Conservation (phyloP, 2,797 vertebrate species). For the Lophius americanus region DNA sequence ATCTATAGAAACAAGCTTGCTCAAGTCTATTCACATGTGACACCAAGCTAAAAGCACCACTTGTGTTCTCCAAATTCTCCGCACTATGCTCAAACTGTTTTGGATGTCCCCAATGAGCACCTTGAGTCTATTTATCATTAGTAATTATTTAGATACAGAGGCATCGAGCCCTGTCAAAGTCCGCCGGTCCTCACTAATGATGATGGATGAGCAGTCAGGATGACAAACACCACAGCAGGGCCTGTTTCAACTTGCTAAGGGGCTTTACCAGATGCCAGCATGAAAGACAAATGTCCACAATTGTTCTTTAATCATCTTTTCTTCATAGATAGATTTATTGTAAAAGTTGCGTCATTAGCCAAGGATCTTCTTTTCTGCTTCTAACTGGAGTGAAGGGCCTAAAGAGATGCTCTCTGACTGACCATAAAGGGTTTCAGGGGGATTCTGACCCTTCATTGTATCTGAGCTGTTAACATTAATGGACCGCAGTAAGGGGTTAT, state of each 20-base stretch:
- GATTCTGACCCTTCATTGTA: background rate
- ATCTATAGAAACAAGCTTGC: slow-evolving; percentile 13
- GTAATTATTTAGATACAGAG: slow-evolving; percentile 70
- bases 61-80: slow-evolving; percentile 8
- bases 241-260: slow-evolving; percentile 72
- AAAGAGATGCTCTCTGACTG: background rate
- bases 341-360: too few relatives aligned
- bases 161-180: slow-evolving; percentile 60
- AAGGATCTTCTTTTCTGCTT: too few relatives aligned
- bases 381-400: background rate
- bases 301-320: slow-evolving; percentile 51
- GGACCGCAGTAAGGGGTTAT: slow-evolving; percentile 20
- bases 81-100: slow-evolving; percentile 1
- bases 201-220: slow-evolving; percentile 76
- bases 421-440: too few relatives aligned
- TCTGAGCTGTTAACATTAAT: slow-evolving; percentile 30
- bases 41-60: background rate
- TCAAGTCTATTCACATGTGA: slow-evolving; percentile 20
- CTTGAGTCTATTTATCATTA: slow-evolving; percentile 66
- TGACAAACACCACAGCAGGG: slow-evolving; percentile 72
- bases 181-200: slow-evolving; percentile 71
- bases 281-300: slow-evolving; percentile 64
- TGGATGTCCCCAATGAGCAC: slow-evolving; percentile 39
- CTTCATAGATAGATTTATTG: background rate
- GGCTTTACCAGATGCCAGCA: slow-evolving; percentile 70